phyloP scores from a whole-genome alignment of 1,140 invertebrate species.

The Magallana ariakensis region DNA sequence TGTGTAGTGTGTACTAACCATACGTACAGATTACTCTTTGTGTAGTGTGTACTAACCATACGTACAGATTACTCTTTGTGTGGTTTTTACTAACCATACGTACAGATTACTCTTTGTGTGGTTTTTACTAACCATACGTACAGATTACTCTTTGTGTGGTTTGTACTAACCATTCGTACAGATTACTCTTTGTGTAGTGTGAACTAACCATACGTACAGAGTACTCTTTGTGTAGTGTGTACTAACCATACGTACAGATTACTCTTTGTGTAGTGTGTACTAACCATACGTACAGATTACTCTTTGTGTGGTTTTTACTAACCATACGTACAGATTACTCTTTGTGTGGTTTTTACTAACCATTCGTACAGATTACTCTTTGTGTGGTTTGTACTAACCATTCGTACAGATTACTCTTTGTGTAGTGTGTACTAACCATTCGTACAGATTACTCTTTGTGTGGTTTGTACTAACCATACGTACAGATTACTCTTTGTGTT shows the following conservation, averaged over 20 bases:
- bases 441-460: not conserved
- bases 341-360: not conserved
- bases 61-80: not conserved
- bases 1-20: no score
- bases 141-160: not conserved
- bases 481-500: not conserved
- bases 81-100: not conserved
- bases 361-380: no score
- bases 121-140: not conserved
- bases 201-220: no score
- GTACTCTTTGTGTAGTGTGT: not conserved
- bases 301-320: not conserved
- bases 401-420: not conserved
- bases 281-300: no score
- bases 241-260: no score
- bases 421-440: no score
- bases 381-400: not conserved
- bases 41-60: no score
- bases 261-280: not conserved
- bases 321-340: no score
- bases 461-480: not conserved
- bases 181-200: not conserved
- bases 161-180: not conserved
- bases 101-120: not conserved
- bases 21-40: not conserved